Evolutionary conservation across 2,797 vertebrate species (phyloP).

Genomic region (Rhinoraja longicauda): DNA sequence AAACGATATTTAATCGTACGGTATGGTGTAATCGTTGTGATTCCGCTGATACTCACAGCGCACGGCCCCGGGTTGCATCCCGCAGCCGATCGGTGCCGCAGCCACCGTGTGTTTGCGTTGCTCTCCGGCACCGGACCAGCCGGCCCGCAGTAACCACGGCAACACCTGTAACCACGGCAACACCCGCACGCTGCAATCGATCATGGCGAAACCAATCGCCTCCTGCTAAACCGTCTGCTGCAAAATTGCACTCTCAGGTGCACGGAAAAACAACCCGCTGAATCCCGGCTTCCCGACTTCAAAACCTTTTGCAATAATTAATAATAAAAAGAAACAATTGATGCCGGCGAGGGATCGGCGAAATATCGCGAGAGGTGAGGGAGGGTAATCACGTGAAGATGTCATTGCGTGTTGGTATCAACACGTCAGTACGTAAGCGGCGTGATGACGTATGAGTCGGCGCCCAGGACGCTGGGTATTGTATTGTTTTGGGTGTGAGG

Average conservation of each 20-base stretch:
- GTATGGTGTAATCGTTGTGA: neutral
- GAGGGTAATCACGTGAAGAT: neutral
- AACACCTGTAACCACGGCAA: slow-evolving; percentile 8
- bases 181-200: neutral
- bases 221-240: too few relatives aligned
- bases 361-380: neutral
- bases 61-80: neutral
- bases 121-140: neutral
- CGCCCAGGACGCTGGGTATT: slow-evolving; percentile 8
- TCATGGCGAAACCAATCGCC: neutral
- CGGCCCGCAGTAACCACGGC: neutral
- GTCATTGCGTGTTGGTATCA: too few relatives aligned
- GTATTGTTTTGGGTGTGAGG: neutral
- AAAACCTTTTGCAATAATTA: neutral
- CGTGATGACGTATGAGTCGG: neutral
- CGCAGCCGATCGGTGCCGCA: neutral
- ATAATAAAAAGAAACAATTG: neutral
- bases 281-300: neutral
- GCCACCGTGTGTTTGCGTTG: neutral
- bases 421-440: too few relatives aligned
- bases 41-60: neutral
- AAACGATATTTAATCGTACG: neutral
- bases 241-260: too few relatives aligned
- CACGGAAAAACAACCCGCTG: neutral
- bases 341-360: neutral